These are phyloP conservation scores for Podotricha telesiphe DNA, from an alignment of 2,888 invertebrate genomes.

Conservation along the genomic window DNA sequence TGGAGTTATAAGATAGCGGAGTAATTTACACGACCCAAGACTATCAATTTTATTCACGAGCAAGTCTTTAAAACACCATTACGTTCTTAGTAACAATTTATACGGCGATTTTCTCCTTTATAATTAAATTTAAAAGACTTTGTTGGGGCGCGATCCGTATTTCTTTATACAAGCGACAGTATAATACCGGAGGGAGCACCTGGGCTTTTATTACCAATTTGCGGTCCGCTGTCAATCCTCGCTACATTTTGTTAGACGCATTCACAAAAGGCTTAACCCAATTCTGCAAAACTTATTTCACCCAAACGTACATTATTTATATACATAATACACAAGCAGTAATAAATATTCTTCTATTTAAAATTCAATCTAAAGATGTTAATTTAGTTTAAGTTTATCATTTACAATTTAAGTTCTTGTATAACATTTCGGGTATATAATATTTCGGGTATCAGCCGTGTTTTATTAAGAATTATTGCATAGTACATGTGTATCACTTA, in stretches of 20 bases:
- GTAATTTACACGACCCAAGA: conserved; percentile 22
- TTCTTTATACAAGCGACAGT: conserved; percentile 28
- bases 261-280: conserved; percentile 25
- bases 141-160: conserved; percentile 11
- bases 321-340: not conserved
- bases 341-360: too few species aligned
- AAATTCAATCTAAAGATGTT: too few species aligned
- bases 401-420: too few species aligned
- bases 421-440: not conserved
- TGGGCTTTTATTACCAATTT: conserved; percentile 41
- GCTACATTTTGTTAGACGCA: conserved; percentile 36
- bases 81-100: conserved; percentile 21
- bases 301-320: conserved; percentile 9
- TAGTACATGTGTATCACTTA: conserved; percentile 7
- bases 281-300: not conserved
- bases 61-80: conserved; percentile 19
- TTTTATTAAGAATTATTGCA: conserved; percentile 16
- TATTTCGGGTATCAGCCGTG: not conserved
- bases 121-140: conserved; percentile 21
- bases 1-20: conserved; percentile 7
- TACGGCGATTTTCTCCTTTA: conserved; percentile 22
- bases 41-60: conserved; percentile 22
- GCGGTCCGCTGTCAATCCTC: conserved; percentile 41
- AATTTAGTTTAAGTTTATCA: too few species aligned
- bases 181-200: conserved; percentile 26